A percentile compares a stretch with the other conserved stretches of the same genome.
These are phyloP conservation scores for Geococcyx californianus DNA, from an alignment of 2,113 vertebrate genomes.

Conservation along the genomic window DNA sequence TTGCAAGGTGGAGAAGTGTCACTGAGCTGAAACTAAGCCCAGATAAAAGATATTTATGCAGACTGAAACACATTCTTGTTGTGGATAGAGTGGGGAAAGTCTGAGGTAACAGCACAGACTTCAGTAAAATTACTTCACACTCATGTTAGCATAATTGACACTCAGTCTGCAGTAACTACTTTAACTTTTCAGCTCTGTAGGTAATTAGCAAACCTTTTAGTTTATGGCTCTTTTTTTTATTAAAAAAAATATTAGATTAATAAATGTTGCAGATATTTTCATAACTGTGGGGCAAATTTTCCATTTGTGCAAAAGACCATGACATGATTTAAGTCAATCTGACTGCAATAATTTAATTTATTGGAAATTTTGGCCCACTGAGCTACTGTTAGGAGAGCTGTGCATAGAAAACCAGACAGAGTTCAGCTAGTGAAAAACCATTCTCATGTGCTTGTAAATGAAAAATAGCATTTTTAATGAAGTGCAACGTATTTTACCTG, in stretches of 20 bases:
- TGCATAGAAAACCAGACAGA: neutral
- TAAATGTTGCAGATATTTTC: conserved; percentile 29
- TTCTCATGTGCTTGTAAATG: neutral
- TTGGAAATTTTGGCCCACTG: neutral
- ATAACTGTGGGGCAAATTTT: neutral
- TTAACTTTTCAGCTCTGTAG: conserved; percentile 1
- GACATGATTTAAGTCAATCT: neutral
- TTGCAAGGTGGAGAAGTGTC: conserved; percentile 12
- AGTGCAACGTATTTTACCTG: neutral
- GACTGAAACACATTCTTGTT: neutral
- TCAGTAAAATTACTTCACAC: neutral
- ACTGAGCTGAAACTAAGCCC: conserved; percentile 11
- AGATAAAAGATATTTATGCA: neutral
- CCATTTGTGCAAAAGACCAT: neutral
- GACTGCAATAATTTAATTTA: neutral
- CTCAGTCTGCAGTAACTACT: neutral
- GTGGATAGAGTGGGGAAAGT: neutral
- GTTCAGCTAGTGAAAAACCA: neutral
- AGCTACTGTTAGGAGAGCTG: neutral
- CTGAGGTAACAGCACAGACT: neutral
- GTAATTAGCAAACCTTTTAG: conserved; percentile 8
- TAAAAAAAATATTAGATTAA: neutral
- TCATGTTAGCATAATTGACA: neutral
- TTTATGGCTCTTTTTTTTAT: neutral
- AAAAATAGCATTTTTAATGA: neutral